Evolutionary conservation across 1,140 invertebrate species (phyloP).

Genomic region (Camponotus pennsylvanicus): DNA sequence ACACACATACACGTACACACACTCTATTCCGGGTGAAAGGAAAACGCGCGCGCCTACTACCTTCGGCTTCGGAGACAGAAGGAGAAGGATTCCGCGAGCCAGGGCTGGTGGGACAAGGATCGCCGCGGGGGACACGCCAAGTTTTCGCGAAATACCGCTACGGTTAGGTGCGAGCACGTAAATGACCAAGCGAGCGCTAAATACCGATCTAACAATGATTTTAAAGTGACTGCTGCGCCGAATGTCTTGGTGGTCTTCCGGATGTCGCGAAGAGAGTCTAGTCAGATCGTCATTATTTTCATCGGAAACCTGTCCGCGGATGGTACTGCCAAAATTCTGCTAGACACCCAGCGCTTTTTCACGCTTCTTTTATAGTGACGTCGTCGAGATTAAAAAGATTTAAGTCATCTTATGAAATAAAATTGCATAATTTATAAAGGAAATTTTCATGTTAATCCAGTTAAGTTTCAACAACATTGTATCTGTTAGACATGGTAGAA

Average conservation of each 20-base stretch:
- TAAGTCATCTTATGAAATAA: background rate
- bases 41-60: constrained; percentile 78
- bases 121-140: constrained; percentile 24
- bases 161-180: background rate
- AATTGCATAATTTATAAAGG: background rate
- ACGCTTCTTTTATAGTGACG: too few relatives aligned
- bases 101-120: background rate
- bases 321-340: background rate
- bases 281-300: background rate
- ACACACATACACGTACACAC: constrained; percentile 53
- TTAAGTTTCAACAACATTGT: background rate
- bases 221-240: background rate
- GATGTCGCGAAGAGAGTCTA: background rate
- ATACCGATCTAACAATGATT: constrained; percentile 39
- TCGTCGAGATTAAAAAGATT: background rate
- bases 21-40: constrained; percentile 83
- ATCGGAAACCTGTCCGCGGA: background rate
- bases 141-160: constrained; percentile 53
- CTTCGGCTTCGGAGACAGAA: constrained; percentile 56
- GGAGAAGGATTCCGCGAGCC: constrained; percentile 63
- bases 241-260: background rate
- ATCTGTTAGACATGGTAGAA: too few relatives aligned
- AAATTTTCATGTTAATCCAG: background rate
- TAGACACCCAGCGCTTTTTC: background rate
- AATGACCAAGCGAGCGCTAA: background rate